Percentiles rank a stretch among this genome's conserved stretches.
phyloP scores from a whole-genome alignment of 2,113 vertebrate genomes.

The Sula dactylatra region DNA sequence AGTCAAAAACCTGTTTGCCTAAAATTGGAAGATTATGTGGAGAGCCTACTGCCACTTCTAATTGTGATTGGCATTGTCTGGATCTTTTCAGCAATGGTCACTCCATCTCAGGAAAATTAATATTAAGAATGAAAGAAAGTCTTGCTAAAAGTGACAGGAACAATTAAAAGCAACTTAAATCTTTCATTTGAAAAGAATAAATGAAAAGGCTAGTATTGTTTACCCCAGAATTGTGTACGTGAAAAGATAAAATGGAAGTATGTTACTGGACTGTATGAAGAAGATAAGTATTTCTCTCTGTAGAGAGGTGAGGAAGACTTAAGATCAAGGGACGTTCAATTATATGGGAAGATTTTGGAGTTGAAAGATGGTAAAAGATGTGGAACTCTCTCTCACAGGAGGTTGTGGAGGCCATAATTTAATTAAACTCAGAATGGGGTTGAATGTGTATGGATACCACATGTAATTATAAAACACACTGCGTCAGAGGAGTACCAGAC shows the following conservation, averaged over 20 bases:
- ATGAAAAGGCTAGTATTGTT: neutral
- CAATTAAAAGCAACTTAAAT: neutral
- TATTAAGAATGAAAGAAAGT: neutral
- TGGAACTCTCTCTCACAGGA: neutral
- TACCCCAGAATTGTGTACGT: neutral
- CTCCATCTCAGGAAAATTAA: neutral
- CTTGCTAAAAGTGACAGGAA: neutral
- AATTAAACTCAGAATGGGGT: neutral
- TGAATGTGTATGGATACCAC: neutral
- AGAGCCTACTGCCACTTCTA: neutral
- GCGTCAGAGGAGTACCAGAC: neutral
- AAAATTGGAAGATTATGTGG: neutral
- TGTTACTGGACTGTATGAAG: neutral
- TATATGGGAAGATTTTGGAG: neutral
- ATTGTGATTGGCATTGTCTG: neutral
- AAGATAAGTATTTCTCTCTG: neutral
- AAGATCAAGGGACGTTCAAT: neutral
- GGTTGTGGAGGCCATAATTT: neutral
- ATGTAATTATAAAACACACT: neutral
- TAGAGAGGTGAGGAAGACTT: neutral
- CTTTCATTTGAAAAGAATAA: neutral
- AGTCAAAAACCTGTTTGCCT: neutral
- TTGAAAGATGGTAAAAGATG: neutral
- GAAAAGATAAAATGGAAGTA: neutral
- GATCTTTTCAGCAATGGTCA: neutral